Evolutionary conservation across 1,140 invertebrate genomes (phyloP).

Genomic region (Apis laboriosa): DNA sequence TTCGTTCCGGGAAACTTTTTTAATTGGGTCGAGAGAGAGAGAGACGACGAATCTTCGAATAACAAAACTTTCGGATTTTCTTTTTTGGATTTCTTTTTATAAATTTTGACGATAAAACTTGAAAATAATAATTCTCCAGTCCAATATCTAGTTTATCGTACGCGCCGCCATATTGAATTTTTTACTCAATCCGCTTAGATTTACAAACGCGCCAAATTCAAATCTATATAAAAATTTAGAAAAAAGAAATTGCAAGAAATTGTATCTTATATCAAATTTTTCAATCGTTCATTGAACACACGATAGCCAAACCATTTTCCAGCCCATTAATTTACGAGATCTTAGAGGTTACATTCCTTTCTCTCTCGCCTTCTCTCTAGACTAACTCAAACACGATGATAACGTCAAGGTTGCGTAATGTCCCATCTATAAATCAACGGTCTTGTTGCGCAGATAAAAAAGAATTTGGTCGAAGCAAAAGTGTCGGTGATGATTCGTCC

Average conservation of each 20-base stretch:
- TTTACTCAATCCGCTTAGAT: too few species aligned
- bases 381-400: neutral
- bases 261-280: too few species aligned
- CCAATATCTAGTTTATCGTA: too few species aligned
- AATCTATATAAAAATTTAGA: too few species aligned
- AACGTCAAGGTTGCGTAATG: conserved; percentile 30
- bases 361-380: neutral
- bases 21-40: neutral
- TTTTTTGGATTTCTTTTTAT: too few species aligned
- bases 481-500: neutral
- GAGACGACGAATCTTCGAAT: neutral
- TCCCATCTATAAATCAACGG: conserved; percentile 28
- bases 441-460: conserved; percentile 2
- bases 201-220: too few species aligned
- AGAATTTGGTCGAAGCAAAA: conserved; percentile 6
- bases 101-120: too few species aligned
- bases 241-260: too few species aligned
- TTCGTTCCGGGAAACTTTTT: neutral
- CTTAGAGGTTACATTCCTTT: neutral
- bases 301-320: neutral
- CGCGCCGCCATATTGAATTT: too few species aligned
- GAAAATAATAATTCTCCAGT: too few species aligned
- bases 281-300: conserved; percentile 11
- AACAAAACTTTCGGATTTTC: too few species aligned
- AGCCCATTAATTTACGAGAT: conserved; percentile 19